A percentile compares a stretch with the other conserved stretches of the same genome.
These are phyloP conservation scores for Cryptus armator DNA, from an alignment of 2,888 invertebrate species.

Conservation along the genomic window DNA sequence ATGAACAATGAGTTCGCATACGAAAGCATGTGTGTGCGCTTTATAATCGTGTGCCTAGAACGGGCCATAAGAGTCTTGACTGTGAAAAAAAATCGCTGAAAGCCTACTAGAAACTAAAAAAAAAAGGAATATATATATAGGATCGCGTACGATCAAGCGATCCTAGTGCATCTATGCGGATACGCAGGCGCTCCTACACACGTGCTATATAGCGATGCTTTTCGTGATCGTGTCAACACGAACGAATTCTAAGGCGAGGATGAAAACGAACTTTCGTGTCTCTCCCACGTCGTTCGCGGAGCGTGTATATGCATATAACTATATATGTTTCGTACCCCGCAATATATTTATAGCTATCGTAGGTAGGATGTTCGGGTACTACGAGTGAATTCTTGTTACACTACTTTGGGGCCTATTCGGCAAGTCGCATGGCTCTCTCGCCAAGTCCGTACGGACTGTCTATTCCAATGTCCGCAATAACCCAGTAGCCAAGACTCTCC, in stretches of 20 bases:
- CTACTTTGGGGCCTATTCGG: conserved; percentile 30
- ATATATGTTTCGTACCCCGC: conserved; percentile 16
- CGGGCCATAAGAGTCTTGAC: neutral
- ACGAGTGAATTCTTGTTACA: conserved; percentile 34
- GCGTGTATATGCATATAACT: neutral
- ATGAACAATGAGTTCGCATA: conserved; percentile 7
- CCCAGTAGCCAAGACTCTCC: conserved; percentile 29
- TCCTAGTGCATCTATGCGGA: neutral
- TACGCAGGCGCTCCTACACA: conserved; percentile 23
- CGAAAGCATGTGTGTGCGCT: neutral
- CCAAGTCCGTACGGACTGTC: conserved; percentile 12
- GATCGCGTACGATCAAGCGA: neutral
- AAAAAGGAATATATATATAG: neutral
- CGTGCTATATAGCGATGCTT: neutral
- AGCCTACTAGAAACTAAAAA: conserved; percentile 1
- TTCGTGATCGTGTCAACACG: conserved; percentile 33
- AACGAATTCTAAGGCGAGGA: conserved; percentile 12
- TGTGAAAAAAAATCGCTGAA: neutral
- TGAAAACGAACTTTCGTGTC: conserved; percentile 57
- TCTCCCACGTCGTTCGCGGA: conserved; percentile 56
- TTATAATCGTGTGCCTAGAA: neutral
- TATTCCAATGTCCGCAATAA: conserved; percentile 43
- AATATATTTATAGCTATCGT: conserved; percentile 59
- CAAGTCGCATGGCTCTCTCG: conserved; percentile 33
- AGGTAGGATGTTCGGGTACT: conserved; percentile 40